These are phyloP conservation scores for Rhingia rostrata DNA, from an alignment of 2,888 invertebrate genomes.

Conservation along the genomic window DNA sequence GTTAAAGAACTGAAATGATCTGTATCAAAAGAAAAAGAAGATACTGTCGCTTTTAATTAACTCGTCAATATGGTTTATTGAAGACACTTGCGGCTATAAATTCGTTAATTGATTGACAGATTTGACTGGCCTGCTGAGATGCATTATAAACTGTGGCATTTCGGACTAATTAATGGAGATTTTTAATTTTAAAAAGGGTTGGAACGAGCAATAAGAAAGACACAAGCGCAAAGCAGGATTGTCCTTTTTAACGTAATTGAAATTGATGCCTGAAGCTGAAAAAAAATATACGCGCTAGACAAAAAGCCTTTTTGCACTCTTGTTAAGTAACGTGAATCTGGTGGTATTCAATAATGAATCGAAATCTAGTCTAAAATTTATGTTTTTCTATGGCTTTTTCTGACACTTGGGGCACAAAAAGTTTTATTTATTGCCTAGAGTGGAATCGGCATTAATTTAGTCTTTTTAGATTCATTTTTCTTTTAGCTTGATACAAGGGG, in stretches of 20 bases:
- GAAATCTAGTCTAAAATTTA: too few species aligned
- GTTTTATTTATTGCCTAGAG: too few species aligned
- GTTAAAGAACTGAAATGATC: neutral
- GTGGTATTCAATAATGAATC: too few species aligned
- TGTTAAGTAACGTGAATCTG: too few species aligned
- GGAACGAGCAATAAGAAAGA: conserved; percentile 12
- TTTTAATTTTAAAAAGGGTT: conserved; percentile 57
- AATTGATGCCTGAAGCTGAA: conserved; percentile 56
- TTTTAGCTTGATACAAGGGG: too few species aligned
- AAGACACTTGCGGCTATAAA: conserved; percentile 33
- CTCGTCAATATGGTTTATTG: conserved; percentile 13
- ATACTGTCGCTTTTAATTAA: neutral
- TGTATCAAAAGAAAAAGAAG: neutral
- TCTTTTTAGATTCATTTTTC: too few species aligned
- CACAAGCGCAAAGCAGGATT: conserved; percentile 7
- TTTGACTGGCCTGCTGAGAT: conserved; percentile 38
- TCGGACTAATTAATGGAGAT: conserved; percentile 52
- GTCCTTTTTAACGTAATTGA: conserved; percentile 55
- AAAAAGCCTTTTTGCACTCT: neutral
- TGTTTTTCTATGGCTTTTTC: too few species aligned
- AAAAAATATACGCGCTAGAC: conserved; percentile 20
- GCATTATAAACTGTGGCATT: conserved; percentile 35
- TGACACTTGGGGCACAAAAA: too few species aligned
- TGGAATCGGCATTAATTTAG: too few species aligned
- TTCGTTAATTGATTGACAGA: conserved; percentile 69